A percentile compares a stretch with the other conserved stretches of the same genome.
Conservation (phyloP, 1,140 invertebrate species). For the Metaphire vulgaris region DNA sequence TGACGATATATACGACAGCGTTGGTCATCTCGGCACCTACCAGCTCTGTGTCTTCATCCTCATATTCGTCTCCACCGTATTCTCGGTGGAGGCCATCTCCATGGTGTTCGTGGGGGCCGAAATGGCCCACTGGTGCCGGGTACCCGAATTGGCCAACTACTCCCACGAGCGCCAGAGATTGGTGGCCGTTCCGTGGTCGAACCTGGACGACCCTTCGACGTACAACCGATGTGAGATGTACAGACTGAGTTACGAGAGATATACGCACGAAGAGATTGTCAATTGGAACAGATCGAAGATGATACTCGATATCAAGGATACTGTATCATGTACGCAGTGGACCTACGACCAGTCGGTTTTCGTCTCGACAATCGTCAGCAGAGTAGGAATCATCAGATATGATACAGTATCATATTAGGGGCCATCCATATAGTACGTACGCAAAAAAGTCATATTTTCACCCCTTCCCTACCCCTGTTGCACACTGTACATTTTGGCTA, state of each 20-base stretch:
- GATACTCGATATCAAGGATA: not conserved
- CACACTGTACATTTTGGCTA: too few relatives aligned
- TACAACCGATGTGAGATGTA: not conserved
- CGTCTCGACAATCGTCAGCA: constrained; percentile 15
- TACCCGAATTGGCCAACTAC: not conserved
- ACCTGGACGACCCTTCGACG: not conserved
- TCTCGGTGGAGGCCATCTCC: not conserved
- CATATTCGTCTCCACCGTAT: not conserved
- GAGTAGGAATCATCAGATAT: constrained; percentile 11
- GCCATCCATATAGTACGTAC: too few relatives aligned
- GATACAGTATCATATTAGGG: too few relatives aligned
- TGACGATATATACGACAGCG: not conserved
- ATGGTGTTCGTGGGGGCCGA: not conserved
- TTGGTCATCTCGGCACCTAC: not conserved
- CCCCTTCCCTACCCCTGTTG: too few relatives aligned
- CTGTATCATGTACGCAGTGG: constrained; percentile 4
- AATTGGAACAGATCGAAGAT: constrained; percentile 4
- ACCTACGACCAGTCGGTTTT: constrained; percentile 19
- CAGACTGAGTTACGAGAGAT: not conserved
- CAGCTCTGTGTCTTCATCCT: not conserved
- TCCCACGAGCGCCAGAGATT: not conserved
- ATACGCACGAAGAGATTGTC: constrained; percentile 6
- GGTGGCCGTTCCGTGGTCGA: not conserved
- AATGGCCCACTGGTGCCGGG: constrained; percentile 1
- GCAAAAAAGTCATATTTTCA: too few relatives aligned